Evolutionary conservation across 2,888 invertebrate species (phyloP), one percentile per base, ranked within the genome.

Genomic region (Saturnia japonica): DNA sequence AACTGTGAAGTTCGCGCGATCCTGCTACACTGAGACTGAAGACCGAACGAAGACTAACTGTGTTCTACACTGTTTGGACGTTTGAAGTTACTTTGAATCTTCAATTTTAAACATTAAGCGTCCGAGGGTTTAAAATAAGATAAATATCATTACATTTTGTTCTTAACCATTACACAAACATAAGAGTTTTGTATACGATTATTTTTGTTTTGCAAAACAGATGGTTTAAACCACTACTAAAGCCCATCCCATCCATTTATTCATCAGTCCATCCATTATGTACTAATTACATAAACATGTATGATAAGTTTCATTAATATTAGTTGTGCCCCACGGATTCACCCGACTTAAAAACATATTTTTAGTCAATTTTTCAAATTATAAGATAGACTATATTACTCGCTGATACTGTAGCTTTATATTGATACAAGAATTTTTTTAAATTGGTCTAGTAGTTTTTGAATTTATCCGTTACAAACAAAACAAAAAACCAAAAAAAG

Each of bases 1-100:
- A 94, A 92, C 85, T 78, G 85, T 92, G 93, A 93, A 93, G 92
- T 93, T 93, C 86, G 92, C 85, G 87, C 91, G 85, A 75, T 82
- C 64, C 47, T 72, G 72, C 69, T 72, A 73, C n/a, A n/a, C n/a
- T n/a, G 69, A 70, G 22, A 40, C 64, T n/a, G n/a, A n/a, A n/a
- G n/a, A n/a, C n/a, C n/a, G n/a, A n/a, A n/a, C n/a, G n/a, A n/a
- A n/a, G n/a, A n/a, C n/a, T n/a, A n/a, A n/a, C n/a, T n/a, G n/a
- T n/a, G n/a, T n/a, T n/a, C n/a, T 2, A 64, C 40, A n/a, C 19
- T 14, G 19, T 40, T 64, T 34, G 34, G 40, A 8, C 40, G 64
- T 64, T 40, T 60, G 14, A 28, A 60, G 57, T 60, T 12, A 25
- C 11, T 57, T 60, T 60, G 28, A 40, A 64, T n/a, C 64, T 40